phyloP scores from a whole-genome alignment of 2,888 invertebrate species.

The Chymomyza amoena region DNA sequence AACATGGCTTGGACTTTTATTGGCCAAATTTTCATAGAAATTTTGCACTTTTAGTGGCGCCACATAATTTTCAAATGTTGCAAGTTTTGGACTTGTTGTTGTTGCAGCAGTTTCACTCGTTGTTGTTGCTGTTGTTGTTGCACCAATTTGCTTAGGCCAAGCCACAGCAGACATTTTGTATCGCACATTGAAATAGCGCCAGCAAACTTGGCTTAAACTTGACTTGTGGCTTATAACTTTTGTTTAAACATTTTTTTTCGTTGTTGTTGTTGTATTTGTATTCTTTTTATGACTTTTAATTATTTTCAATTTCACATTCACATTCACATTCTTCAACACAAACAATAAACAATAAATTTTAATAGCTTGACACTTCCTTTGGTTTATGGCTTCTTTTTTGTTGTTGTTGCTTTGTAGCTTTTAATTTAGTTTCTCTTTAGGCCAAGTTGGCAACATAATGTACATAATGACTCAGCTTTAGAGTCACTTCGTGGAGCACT shows the following conservation, averaged over 20 bases:
- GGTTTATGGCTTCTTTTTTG: background rate
- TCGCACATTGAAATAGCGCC: constrained; percentile 38
- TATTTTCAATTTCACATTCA: background rate
- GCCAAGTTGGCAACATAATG: background rate
- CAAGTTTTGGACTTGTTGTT: constrained; percentile 11
- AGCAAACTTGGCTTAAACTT: constrained; percentile 1
- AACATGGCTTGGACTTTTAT: constrained; percentile 63
- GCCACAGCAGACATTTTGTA: constrained; percentile 63
- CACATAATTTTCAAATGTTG: constrained; percentile 39
- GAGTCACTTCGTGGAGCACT: background rate
- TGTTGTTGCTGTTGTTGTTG: constrained; percentile 31
- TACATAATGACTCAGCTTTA: background rate
- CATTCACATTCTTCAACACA: background rate
- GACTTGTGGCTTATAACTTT: constrained; percentile 1
- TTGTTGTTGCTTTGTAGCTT: background rate
- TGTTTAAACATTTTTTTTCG: background rate
- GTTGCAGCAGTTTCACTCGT: constrained; percentile 36
- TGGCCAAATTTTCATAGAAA: constrained; percentile 70
- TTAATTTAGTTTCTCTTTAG: background rate
- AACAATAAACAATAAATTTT: background rate
- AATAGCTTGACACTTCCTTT: constrained; percentile 2
- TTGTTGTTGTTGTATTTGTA: background rate
- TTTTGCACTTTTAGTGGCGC: constrained; percentile 54
- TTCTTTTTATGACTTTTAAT: background rate
- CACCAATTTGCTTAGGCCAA: constrained; percentile 45